These are phyloP conservation scores for Phaonia tiefii DNA, from an alignment of 2,888 invertebrate species.

Conservation along the genomic window DNA sequence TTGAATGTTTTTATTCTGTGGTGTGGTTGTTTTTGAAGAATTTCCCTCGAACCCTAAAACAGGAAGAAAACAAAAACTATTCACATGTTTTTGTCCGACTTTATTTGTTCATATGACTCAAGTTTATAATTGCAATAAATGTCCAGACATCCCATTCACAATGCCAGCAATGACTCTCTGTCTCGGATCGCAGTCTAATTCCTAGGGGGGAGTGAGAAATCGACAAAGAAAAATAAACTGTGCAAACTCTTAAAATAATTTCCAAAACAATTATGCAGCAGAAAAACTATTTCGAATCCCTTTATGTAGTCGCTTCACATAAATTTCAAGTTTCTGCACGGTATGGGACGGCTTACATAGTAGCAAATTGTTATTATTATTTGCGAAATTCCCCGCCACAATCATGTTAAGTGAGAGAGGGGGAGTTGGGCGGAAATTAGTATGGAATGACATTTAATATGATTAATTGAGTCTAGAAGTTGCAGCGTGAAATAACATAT, in stretches of 20 bases:
- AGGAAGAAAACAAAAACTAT: conserved; percentile 23
- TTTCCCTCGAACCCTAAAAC: conserved; percentile 43
- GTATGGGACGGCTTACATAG: background rate
- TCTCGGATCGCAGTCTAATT: conserved; percentile 14
- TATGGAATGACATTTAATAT: conserved; percentile 58
- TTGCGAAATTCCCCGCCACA: conserved; percentile 18
- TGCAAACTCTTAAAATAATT: conserved; percentile 46
- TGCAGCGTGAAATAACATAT: background rate
- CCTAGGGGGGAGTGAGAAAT: conserved; percentile 39
- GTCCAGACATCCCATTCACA: conserved; percentile 64
- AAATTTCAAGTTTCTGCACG: conserved; percentile 38
- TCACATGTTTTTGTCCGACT: conserved; percentile 30
- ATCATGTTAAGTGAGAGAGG: too few species aligned
- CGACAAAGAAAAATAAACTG: conserved; percentile 23
- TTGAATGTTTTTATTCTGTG: background rate
- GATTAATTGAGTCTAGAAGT: conserved; percentile 62
- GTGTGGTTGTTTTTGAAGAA: conserved; percentile 29
- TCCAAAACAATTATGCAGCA: conserved; percentile 65
- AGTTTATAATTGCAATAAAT: conserved; percentile 68
- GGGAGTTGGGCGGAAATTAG: too few species aligned
- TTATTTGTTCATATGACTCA: conserved; percentile 46
- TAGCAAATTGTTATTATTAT: conserved; percentile 11
- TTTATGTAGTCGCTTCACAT: conserved; percentile 32
- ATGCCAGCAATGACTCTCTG: conserved; percentile 52
- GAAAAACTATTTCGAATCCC: background rate